Evolutionary conservation across 2,113 vertebrate species (phyloP), one percentile per base, ranked within the genome.

Genomic region (Chaenocephalus aceratus): DNA sequence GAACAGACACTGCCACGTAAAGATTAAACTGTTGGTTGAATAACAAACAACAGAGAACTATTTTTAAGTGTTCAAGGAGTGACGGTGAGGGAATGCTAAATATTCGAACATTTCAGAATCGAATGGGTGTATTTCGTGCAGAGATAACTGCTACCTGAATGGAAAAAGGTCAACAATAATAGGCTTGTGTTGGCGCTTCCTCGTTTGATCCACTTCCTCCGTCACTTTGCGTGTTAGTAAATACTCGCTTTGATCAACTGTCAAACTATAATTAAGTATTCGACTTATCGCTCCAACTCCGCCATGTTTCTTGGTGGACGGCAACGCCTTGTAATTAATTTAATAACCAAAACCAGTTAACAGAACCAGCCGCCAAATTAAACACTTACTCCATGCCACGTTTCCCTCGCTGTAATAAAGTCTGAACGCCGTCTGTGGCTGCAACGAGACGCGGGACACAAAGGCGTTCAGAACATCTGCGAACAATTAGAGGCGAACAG

Each of bases 391-490:
- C 82, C 49, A 13, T 70, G 82, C 86, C 81, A 89, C 58, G 69
- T 90, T 88, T 84, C 58, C 74, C 21, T 41, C 36, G 36, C 56
- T 59, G 48, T 57, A 68, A 84, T 86, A 85, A 86, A 88, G 77
- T 46, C 77, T 23, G 65, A 81, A n/a, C 74, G 51, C 60, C 12
- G 72, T 74, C 51, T 44, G 66, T 34, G 70, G 63, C 79, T 73
- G 75, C 65, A 82, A 69, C 83, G 59, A 75, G 83, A 84, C 83
- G 92, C 79, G 85, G 88, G 84, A 87, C 89, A 91, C 76, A 83
- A 89, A 91, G 89, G 88, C 92, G 75, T 90, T 83, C 86, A 70
- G 84, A 88, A 91, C 94, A 94, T 93, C 93, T 94, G 93, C 4
- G 79, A 91, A 86, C 91, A 86, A 91, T 94, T 94, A 92, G 76